phyloP scores from a whole-genome alignment of 2,888 invertebrate species.

The Eupithecia vulgata region DNA sequence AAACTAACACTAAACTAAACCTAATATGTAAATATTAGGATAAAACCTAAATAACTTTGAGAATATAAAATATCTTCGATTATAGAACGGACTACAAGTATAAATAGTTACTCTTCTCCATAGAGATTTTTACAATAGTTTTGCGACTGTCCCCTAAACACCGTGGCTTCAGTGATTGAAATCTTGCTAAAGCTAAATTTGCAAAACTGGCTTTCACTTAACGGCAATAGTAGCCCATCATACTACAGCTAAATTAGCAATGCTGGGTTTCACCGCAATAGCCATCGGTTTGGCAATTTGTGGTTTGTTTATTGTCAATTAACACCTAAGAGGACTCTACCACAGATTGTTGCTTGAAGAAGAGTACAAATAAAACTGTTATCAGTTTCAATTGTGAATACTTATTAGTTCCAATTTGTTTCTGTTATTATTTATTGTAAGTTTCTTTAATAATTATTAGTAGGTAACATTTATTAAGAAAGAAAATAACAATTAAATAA shows the following conservation, averaged over 20 bases:
- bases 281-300: constrained; percentile 9
- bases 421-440: too few relatives aligned
- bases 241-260: not conserved
- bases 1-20: too few relatives aligned
- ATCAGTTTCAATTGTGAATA: too few relatives aligned
- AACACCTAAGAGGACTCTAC: not conserved
- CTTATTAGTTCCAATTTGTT: too few relatives aligned
- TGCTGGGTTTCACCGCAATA: not conserved
- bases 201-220: not conserved
- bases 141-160: not conserved
- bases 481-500: too few relatives aligned
- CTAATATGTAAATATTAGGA: too few relatives aligned
- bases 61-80: too few relatives aligned
- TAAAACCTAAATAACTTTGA: too few relatives aligned
- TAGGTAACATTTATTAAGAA: too few relatives aligned
- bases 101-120: too few relatives aligned
- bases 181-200: not conserved
- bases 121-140: not conserved
- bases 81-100: too few relatives aligned
- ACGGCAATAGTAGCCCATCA: not conserved
- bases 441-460: too few relatives aligned
- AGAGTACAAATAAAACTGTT: not conserved
- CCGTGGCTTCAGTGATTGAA: not conserved
- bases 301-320: constrained; percentile 6
- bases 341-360: not conserved